phyloP scores from a whole-genome alignment of 2,113 vertebrate genomes.

The Myrmecobius fasciatus region DNA sequence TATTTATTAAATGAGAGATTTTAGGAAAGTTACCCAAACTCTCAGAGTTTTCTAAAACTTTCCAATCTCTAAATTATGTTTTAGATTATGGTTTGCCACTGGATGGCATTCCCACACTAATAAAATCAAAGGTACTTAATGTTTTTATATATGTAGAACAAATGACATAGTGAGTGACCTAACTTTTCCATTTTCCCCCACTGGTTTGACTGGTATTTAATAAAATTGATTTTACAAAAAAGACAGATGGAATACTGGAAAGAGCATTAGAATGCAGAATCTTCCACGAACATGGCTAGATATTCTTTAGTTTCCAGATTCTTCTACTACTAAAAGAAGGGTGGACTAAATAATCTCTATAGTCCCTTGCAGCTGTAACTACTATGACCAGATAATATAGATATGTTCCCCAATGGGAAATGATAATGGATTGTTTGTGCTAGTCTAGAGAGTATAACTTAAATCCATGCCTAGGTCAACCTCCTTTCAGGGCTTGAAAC shows the following conservation, averaged over 20 bases:
- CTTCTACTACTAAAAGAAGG: no score
- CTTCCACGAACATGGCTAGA: not conserved
- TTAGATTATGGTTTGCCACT: not conserved
- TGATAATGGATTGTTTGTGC: fast-evolving
- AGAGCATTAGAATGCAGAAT: no score
- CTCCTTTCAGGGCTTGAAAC: not conserved
- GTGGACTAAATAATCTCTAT: not conserved
- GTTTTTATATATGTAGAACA: not conserved
- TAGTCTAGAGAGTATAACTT: fast-evolving
- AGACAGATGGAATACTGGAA: not conserved
- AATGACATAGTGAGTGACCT: not conserved
- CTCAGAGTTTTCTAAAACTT: not conserved
- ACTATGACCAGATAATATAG: not conserved
- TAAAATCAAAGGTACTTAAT: not conserved
- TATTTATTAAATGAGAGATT: not conserved
- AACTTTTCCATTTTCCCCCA: not conserved
- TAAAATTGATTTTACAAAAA: not conserved
- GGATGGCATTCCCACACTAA: not conserved
- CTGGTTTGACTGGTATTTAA: not conserved
- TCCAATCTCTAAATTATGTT: not conserved
- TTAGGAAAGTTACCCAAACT: not conserved
- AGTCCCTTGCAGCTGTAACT: no score
- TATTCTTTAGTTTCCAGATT: no score
- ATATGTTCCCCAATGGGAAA: not conserved
- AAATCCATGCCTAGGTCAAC: fast-evolving